Evolutionary conservation across 2,888 invertebrate species (phyloP).

Genomic region (Limnephilus auricula): DNA sequence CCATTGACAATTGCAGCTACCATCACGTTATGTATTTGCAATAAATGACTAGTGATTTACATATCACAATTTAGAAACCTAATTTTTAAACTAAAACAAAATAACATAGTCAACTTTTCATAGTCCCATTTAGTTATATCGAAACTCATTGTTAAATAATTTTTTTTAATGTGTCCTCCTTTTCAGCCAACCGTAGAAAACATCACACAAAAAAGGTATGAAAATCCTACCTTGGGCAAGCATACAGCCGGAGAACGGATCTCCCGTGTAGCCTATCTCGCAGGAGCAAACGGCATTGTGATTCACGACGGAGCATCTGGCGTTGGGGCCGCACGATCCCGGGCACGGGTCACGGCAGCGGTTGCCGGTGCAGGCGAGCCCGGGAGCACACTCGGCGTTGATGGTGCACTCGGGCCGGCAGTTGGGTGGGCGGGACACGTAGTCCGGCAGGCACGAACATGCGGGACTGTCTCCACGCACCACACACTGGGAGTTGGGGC

Average conservation of each 20-base stretch:
- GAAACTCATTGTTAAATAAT: neutral
- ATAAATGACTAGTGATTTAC: neutral
- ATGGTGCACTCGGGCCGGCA: conserved; percentile 84
- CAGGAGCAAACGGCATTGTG: conserved; percentile 83
- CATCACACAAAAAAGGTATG: conserved; percentile 19
- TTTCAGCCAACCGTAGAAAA: neutral
- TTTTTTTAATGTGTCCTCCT: neutral
- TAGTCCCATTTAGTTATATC: neutral
- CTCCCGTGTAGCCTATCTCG: conserved; percentile 79
- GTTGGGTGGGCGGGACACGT: conserved; percentile 81
- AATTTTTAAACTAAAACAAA: neutral
- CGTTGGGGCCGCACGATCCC: conserved; percentile 80
- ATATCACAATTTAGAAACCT: neutral
- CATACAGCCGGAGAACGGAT: conserved; percentile 80
- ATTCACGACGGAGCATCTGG: conserved; percentile 80
- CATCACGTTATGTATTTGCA: neutral
- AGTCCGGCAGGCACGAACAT: conserved; percentile 81
- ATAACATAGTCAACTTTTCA: neutral
- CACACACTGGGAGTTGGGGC: conserved; percentile 81
- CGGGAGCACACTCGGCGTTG: conserved; percentile 83
- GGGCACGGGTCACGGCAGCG: conserved; percentile 83
- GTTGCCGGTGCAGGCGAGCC: conserved; percentile 81
- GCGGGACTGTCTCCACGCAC: conserved; percentile 80
- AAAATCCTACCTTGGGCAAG: conserved; percentile 67
- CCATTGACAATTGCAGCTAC: neutral